These are phyloP conservation scores for Microtus obscurus DNA, from an alignment of 2,797 vertebrate species.

Conservation along the genomic window DNA sequence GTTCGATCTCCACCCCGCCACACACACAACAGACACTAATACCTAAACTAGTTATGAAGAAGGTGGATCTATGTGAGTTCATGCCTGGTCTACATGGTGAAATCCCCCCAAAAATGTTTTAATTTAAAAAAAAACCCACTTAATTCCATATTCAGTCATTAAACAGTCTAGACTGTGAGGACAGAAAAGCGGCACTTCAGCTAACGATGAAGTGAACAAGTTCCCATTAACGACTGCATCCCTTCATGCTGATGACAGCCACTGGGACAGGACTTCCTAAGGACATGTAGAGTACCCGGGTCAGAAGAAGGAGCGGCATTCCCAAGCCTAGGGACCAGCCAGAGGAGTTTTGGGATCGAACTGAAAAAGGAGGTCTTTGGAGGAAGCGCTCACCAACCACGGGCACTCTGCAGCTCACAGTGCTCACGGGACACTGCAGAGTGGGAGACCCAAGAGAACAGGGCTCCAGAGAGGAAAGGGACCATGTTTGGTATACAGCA, in stretches of 20 bases:
- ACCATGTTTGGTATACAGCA: background rate
- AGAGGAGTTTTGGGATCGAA: background rate
- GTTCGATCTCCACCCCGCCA: background rate
- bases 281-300: background rate
- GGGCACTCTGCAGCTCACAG: background rate
- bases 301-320: background rate
- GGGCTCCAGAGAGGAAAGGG: background rate
- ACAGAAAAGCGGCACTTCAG: background rate
- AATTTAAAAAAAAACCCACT: background rate
- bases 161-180: background rate
- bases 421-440: background rate
- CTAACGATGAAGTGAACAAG: background rate
- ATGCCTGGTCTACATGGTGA: background rate
- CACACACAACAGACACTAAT: background rate
- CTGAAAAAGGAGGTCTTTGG: background rate
- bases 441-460: background rate
- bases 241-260: background rate
- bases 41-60: background rate
- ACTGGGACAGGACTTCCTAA: background rate
- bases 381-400: background rate
- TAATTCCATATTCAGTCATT: background rate
- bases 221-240: rapidly evolving
- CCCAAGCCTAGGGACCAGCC: background rate
- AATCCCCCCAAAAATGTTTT: background rate
- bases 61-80: background rate